phyloP scores from a whole-genome alignment of 2,113 vertebrate species.

The Glaucidium brasilianum region DNA sequence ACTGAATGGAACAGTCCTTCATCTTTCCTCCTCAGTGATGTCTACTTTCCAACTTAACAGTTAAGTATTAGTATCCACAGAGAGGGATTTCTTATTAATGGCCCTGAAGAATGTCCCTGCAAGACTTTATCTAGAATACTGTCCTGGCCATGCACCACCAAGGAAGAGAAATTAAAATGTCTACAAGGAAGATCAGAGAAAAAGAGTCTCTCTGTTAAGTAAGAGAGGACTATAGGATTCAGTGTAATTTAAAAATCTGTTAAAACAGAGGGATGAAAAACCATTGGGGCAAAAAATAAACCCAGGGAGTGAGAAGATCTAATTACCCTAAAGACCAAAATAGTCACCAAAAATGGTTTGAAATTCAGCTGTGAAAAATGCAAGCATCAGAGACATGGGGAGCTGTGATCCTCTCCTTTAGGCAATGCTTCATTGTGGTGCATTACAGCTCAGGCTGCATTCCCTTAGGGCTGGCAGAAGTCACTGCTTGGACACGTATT shows the following conservation, averaged over 20 bases:
- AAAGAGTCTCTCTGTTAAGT: neutral
- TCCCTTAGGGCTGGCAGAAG: neutral
- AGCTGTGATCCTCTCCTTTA: neutral
- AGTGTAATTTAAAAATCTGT: neutral
- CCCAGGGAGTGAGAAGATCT: neutral
- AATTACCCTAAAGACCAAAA: neutral
- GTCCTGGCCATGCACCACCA: neutral
- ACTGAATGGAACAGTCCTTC: neutral
- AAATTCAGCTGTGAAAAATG: neutral
- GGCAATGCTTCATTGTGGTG: neutral
- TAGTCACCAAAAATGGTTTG: neutral
- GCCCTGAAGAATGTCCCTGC: neutral
- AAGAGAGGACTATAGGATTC: neutral
- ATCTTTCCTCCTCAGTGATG: neutral
- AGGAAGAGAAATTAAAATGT: neutral
- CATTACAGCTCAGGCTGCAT: neutral
- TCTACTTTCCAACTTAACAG: neutral
- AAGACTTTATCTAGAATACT: neutral
- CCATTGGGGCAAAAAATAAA: neutral
- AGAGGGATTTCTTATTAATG: neutral
- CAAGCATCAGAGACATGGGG: fast-evolving
- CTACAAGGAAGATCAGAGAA: neutral
- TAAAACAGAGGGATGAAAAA: neutral
- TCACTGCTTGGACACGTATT: neutral
- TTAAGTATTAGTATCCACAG: neutral